Evolutionary conservation across 2,113 vertebrate species (phyloP), one percentile per base, ranked within the genome.

Genomic region (Lathamus discolor): DNA sequence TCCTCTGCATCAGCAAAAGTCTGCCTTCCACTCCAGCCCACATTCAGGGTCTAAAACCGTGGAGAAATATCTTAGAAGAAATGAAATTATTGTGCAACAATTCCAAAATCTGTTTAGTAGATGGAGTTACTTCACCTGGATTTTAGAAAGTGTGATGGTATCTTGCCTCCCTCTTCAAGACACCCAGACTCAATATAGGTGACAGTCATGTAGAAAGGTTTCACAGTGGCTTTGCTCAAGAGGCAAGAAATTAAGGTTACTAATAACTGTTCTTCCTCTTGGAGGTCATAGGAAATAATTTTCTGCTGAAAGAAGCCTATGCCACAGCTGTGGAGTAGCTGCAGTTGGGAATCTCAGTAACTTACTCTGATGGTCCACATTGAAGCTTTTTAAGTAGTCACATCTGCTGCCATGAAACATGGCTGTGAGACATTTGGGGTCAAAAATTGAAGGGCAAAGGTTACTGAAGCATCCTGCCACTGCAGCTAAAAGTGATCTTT

Each of bases 401-500:
- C 69, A 7, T 90, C 91, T 94, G 46, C 81, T 79, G 62, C 80
- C 63, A 83, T 4, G 6, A 66, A 59, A 92, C 19, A 18, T 44
- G 80, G 44, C 74, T 88, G 83, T 73, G 83, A 77, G 80, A 97
- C 82, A 64, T 89, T n/a, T 35, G 67, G 55, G 96, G 97, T 93
- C 96, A 96, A 52, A 91, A 95, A 96, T 2, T 37, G 94, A 90
- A 93, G 89, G 95, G 81, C 83, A 97, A 43, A 96, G 97, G 93
- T 96, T 86, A 93, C 70, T 85, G 90, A 90, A 95, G 94, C 92
- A 83, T 95, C 96, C 92, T 89, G 48, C 75, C 95, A 69, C 46
- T 44, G 93, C 76, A 52, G 81, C 88, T 61, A 84, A 86, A 94
- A 89, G 68, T 97, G 97, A 97, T 94, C 96, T 96, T 94, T 97